These are phyloP conservation scores for Ameiurus melas DNA, from an alignment of 2,113 vertebrate species.

Conservation along the genomic window DNA sequence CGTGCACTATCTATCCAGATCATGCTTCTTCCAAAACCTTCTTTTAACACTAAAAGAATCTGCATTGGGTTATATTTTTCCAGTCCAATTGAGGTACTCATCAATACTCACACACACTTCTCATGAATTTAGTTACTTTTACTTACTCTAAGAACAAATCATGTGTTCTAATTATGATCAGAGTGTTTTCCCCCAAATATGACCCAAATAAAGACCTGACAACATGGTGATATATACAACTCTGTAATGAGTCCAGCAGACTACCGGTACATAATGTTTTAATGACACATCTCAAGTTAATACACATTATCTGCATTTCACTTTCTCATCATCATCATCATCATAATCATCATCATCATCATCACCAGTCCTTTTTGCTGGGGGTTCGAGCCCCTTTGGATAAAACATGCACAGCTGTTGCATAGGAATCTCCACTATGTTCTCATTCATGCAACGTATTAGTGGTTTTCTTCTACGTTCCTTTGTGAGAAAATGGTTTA, in stretches of 20 bases:
- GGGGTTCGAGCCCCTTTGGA: slow-evolving; percentile 53
- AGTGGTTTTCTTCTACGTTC: slow-evolving; percentile 56
- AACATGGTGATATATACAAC: slow-evolving; percentile 55
- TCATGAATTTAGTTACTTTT: not conserved
- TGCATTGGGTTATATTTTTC: no score
- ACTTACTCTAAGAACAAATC: not conserved
- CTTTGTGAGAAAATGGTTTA: slow-evolving; percentile 54
- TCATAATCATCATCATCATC: slow-evolving; percentile 40
- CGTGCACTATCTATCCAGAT: not conserved
- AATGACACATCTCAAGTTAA: slow-evolving; percentile 58
- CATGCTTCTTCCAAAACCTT: not conserved
- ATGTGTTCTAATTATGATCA: not conserved
- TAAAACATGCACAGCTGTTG: slow-evolving; percentile 60
- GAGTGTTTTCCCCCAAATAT: not conserved
- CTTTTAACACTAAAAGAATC: not conserved
- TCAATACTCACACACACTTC: not conserved
- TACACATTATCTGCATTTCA: slow-evolving; percentile 53
- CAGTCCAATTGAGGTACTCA: not conserved
- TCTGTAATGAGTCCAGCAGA: slow-evolving; percentile 55
- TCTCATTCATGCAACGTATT: slow-evolving; percentile 61
- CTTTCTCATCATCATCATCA: slow-evolving; percentile 34
- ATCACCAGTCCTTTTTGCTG: slow-evolving; percentile 45
- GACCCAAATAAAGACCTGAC: slow-evolving; percentile 45
- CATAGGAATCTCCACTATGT: slow-evolving; percentile 62
- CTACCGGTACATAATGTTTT: slow-evolving; percentile 60